phyloP scores from a whole-genome alignment of 2,113 vertebrate species.

The Scatophagus argus region DNA sequence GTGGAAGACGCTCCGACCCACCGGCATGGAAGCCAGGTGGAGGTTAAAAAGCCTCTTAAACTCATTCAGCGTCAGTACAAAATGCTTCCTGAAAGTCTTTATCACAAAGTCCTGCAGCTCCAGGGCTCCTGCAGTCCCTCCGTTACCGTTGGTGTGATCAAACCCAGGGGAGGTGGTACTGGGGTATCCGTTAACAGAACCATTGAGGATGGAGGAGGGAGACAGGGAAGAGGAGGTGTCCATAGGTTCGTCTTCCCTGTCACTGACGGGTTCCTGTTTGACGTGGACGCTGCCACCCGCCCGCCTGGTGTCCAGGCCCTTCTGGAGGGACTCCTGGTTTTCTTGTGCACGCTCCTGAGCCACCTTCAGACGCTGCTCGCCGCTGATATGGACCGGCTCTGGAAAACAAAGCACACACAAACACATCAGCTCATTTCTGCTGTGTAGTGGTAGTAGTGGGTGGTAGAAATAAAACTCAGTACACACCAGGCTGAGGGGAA shows the following conservation, averaged over 20 bases:
- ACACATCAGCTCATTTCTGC: not conserved
- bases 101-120: constrained; percentile 93
- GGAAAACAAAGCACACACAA: constrained; percentile 46
- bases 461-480: not conserved
- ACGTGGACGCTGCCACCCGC: constrained; percentile 62
- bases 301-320: constrained; percentile 83
- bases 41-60: constrained; percentile 97
- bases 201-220: constrained; percentile 79
- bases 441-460: too few species aligned
- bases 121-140: constrained; percentile 71
- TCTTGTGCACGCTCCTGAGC: constrained; percentile 89
- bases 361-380: constrained; percentile 89
- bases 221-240: constrained; percentile 81
- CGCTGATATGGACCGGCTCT: constrained; percentile 85
- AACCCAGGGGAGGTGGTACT: constrained; percentile 52
- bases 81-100: constrained; percentile 91
- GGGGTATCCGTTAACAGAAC: constrained; percentile 86
- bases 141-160: constrained; percentile 85
- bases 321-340: constrained; percentile 86
- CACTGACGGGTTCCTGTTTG: constrained; percentile 86
- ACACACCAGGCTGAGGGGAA: constrained; percentile 86
- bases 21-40: constrained; percentile 93
- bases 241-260: constrained; percentile 88
- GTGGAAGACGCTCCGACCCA: constrained; percentile 88
- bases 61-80: constrained; percentile 95